Base-by-base conservation (phyloP, 2,888 invertebrate species). In the Spodoptera exigua region DNA sequence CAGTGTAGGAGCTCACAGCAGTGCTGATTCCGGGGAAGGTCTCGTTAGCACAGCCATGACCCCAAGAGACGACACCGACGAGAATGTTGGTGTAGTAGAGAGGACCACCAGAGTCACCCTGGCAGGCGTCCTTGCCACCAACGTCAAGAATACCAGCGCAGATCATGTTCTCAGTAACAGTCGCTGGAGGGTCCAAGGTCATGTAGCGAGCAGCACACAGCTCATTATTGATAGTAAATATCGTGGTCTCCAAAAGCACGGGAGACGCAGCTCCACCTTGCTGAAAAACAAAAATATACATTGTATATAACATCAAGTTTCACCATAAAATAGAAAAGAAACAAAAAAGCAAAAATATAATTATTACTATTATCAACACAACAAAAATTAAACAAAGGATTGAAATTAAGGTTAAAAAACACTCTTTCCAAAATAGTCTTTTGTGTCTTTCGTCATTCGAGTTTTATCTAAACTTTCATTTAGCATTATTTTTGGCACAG, bases 81-180 rank as follows among this genome's bases (percentile, higher is more conserved):
- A 92, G 78, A 51, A 82, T 59, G 9, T 86, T 69, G 14, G 76
- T 76, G 70, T 75, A 88, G 74, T 88, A 90, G 56, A 95, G 70
- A 9, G 95, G 95, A 35, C 95, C 95, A 4, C 95, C 95, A 40
- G 92, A 90, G 82, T 95, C 95, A 39, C 92, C 94, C 81, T 90
- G 86, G 69, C 90, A 90, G 2, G 88, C 86, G 49, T 85, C 89
- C 12, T 68, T 67, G 3, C 88, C 89, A 2, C 88, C 89, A 0
- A 78, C 67, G 39, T 82, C 80, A 2, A 84, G 61, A 2, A 84
- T 36, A 32, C 90, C 89, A 52, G 88, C 87, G 63, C 91, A 91
- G 62, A 92, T 83, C 91, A 91, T 91, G 70, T 87, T 88, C 12
- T 78, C 62, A 1, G 89, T 89, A n/a, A 87, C 78, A 1, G 39